Evolutionary conservation across 2,888 invertebrate species (phyloP), one percentile per base, ranked within the genome.

Genomic region (Ecdyonurus torrentis): DNA sequence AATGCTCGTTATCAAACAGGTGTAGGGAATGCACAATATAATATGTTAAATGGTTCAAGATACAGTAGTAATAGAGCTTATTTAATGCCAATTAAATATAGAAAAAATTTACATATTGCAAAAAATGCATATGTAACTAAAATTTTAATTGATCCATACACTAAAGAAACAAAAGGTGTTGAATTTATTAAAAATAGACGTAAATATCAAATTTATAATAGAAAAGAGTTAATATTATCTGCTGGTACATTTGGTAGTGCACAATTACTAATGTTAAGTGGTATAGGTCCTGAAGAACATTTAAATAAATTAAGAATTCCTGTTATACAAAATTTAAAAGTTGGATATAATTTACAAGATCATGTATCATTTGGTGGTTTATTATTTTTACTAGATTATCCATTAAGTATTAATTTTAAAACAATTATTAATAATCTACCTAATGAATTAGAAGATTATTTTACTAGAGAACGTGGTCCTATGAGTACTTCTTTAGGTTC

Each of bases 261-360:
- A 2, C 65, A 67, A 58, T 23, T 67, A 15, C 69, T 85, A 20
- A 82, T 84, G 82, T 72, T 84, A 1, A 66, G 67, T 1, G 85
- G 85, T 1, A 73, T 86, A 15, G 86, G 86, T 0, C 86, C 86
- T 1, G 77, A 73, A 68, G 73, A 79, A 2, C 83, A 85, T 66
- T 71, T 86, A 61, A 69, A 78, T 65, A 74, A 80, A 1, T 70
- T 83, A 1, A 78, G 77, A 20, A 86, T 91, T 61, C 72, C 78
- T 0, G 79, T 84, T 1, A 70, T 88, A 50, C 78, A 81, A 66
- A 81, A 91, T 71, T 77, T 88, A 1, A 84, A 83, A 1, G 61
- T 91, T 0, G 91, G 91, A 7, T 81, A 83, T 69, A 91, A 91
- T 74, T 78, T 91, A 0, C 89, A 89, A 72, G 91, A 91, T 72